These are phyloP conservation scores for Adelognathus sp. DNA, from an alignment of 2,888 invertebrate genomes.

Conservation along the genomic window DNA sequence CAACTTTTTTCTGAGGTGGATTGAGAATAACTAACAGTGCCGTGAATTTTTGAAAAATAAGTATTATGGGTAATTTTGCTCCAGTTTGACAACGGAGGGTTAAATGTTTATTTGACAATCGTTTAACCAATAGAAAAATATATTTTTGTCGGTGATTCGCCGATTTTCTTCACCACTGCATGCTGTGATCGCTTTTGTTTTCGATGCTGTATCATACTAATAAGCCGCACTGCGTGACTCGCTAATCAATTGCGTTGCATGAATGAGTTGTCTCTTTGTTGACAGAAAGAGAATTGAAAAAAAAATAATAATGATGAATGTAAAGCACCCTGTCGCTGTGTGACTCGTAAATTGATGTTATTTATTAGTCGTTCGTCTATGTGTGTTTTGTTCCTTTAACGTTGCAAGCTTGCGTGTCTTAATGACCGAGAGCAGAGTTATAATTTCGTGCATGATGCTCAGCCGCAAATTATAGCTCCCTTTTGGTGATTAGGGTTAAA, in stretches of 20 bases:
- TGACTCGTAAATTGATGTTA: slow-evolving; percentile 26
- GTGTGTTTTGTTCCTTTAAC: slow-evolving; percentile 23
- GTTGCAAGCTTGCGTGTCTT: slow-evolving; percentile 25
- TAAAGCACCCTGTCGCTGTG: slow-evolving; percentile 27
- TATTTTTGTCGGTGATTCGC: slow-evolving; percentile 7
- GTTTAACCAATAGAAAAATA: not conserved
- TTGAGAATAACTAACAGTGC: too few species aligned
- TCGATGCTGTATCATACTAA: slow-evolving; percentile 12
- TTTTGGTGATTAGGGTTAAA: not conserved
- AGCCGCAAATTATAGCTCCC: slow-evolving; percentile 4
- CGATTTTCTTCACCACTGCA: slow-evolving; percentile 23
- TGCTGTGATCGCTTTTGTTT: slow-evolving; percentile 23
- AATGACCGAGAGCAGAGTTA: slow-evolving; percentile 20
- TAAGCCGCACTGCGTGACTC: not conserved
- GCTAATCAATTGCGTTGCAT: slow-evolving; percentile 10
- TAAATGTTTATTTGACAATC: not conserved
- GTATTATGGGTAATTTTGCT: too few species aligned
- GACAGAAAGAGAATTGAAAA: not conserved
- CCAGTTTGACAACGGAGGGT: too few species aligned
- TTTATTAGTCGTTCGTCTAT: slow-evolving; percentile 44
- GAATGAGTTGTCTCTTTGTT: not conserved
- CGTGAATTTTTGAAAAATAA: too few species aligned
- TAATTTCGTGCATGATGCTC: not conserved
- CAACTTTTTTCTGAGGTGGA: too few species aligned
- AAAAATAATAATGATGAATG: not conserved